Evolutionary conservation across 2,888 invertebrate genomes (phyloP).

Genomic region (Andrena marginata): DNA sequence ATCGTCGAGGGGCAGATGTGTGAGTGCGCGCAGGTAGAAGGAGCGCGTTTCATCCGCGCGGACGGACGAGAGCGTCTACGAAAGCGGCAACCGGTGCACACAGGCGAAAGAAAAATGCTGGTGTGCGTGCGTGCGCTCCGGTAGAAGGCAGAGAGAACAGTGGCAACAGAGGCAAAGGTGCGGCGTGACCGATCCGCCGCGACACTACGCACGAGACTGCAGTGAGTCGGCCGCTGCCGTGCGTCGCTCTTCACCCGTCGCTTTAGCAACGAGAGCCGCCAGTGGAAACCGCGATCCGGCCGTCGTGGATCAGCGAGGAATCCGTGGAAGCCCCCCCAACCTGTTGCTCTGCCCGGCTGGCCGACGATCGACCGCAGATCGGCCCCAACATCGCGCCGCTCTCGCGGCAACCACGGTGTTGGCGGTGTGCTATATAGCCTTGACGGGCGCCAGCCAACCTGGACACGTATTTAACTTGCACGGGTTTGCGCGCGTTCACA

Average conservation of each 20-base stretch:
- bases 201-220: conserved; percentile 59
- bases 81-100: conserved; percentile 17
- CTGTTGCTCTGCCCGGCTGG: conserved; percentile 45
- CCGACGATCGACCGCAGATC: neutral
- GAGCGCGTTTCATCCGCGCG: conserved; percentile 37
- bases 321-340: conserved; percentile 38
- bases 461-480: conserved; percentile 52
- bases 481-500: conserved; percentile 42
- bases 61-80: conserved; percentile 31
- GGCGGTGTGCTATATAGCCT: conserved; percentile 69
- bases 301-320: conserved; percentile 37
- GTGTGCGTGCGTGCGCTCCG: conserved; percentile 56
- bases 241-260: conserved; percentile 46
- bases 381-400: conserved; percentile 12
- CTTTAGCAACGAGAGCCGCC: conserved; percentile 32
- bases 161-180: conserved; percentile 64
- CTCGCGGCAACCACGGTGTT: neutral
- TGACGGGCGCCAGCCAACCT: conserved; percentile 79
- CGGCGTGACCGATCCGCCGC: conserved; percentile 65
- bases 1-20: neutral
- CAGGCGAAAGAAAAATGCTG: conserved; percentile 32
- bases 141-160: conserved; percentile 65
- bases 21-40: conserved; percentile 50
- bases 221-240: conserved; percentile 56
- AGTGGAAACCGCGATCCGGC: neutral